A percentile compares a stretch with the other conserved stretches of the same genome.
Evolutionary conservation across 1,140 invertebrate species (phyloP).

Genomic region (Acromyrmex heyeri): DNA sequence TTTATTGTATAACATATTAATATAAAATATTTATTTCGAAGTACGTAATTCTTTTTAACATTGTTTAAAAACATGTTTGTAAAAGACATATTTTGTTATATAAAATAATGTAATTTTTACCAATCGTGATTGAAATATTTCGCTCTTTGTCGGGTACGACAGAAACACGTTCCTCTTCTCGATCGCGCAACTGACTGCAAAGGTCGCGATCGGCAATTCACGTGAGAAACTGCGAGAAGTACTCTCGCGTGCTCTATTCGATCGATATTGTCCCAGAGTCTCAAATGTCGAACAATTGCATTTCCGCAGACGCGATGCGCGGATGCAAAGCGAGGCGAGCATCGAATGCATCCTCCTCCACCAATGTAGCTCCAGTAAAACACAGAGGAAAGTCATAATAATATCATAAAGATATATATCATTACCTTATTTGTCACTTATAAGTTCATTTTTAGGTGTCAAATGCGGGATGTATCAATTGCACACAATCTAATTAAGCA

Average conservation of each 20-base stretch:
- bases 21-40: background rate
- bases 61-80: background rate
- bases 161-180: conserved; percentile 33
- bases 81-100: background rate
- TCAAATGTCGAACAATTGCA: conserved; percentile 67
- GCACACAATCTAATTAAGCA: too few relatives aligned
- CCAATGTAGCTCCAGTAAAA: too few relatives aligned
- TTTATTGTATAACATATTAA: background rate
- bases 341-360: too few relatives aligned
- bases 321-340: background rate
- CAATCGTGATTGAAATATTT: background rate
- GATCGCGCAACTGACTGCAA: conserved; percentile 66
- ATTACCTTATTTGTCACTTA: too few relatives aligned
- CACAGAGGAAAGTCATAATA: too few relatives aligned
- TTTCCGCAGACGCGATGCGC: conserved; percentile 58
- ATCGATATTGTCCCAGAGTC: conserved; percentile 65
- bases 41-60: background rate
- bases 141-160: conserved; percentile 12
- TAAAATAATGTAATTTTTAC: background rate
- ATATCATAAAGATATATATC: too few relatives aligned
- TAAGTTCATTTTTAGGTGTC: too few relatives aligned
- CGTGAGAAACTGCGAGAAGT: conserved; percentile 68
- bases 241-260: conserved; percentile 65
- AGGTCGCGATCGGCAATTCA: conserved; percentile 68
- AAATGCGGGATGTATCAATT: too few relatives aligned